Evolutionary conservation across 2,797 vertebrate genomes (phyloP).

Genomic region (Micromesistius poutassou): DNA sequence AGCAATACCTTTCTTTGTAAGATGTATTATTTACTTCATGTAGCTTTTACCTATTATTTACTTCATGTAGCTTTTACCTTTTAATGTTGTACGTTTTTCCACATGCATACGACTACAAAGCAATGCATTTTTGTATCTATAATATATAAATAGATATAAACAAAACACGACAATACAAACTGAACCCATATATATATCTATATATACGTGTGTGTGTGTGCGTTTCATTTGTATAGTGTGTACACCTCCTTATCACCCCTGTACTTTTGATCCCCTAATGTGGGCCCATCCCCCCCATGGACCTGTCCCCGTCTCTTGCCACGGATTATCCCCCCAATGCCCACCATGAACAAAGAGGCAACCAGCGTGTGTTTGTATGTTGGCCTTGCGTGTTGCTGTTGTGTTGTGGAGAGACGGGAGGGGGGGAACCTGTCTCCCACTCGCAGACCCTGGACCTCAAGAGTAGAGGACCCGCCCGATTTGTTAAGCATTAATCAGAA

Average conservation of each 20-base stretch:
- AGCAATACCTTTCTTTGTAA: conserved; percentile 14
- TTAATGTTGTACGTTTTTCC: not conserved
- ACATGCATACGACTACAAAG: not conserved
- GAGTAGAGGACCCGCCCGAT: conserved; percentile 64
- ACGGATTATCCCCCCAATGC: conserved; percentile 58
- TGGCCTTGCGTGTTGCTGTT: conserved; percentile 35
- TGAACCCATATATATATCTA: not conserved
- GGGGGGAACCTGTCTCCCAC: conserved; percentile 61
- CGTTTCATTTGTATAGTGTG: not conserved
- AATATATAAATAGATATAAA: not conserved
- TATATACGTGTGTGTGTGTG: not conserved
- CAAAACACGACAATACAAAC: too few relatives aligned
- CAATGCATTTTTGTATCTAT: not conserved
- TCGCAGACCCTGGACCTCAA: conserved; percentile 54
- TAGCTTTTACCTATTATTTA: conserved; percentile 15
- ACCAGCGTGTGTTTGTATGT: conserved; percentile 55
- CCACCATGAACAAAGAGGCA: conserved; percentile 62
- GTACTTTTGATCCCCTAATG: conserved; percentile 51
- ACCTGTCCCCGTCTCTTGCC: conserved; percentile 56
- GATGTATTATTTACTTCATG: conserved; percentile 23
- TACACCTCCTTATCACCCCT: conserved; percentile 30
- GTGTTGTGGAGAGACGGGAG: conserved; percentile 28
- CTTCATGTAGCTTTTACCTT: not conserved
- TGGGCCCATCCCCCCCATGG: conserved; percentile 46
- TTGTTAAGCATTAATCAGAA: conserved; percentile 74